Base-by-base conservation (phyloP, 1,140 invertebrate genomes). In the Trichogramma pretiosum region DNA sequence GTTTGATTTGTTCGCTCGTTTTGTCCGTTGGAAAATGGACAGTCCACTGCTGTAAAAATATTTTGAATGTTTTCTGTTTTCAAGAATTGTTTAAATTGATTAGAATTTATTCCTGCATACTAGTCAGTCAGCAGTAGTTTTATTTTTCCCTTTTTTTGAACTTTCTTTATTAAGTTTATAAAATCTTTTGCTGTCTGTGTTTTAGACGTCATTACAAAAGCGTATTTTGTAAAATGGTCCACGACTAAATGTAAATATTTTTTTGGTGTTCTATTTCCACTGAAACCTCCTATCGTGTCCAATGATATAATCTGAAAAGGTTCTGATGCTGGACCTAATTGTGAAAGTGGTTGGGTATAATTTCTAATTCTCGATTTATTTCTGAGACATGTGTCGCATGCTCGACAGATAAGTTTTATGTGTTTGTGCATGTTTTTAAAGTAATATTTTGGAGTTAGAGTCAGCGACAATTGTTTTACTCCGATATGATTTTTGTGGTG, bases 1-100 rank as follows among this genome's bases (percentile, higher is more conserved):
- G 55, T 51, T 19, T 56, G 52, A 32, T 50, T 54, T 17, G 46
- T 48, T 14, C 50, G 16, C 32, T 52, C 50, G 22, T 53, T 49
- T 35, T 23, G 17, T 21, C 51, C 46, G 24, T 53, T 49, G 28
- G 46, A 48, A 42, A 51, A 40, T 9, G 18, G 28, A 41, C 35
- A 40, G 24, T 51, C 33, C 32, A 30, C 30, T 28, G 26, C 26
- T 28, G 26, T 28, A 28, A 28, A 28, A 28, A 28, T 13, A 8
- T 8, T 8, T 28, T 7, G 7, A 8, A 28, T 28, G 7, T 28
- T 28, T 13, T 28, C 7, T 28, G 7, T 28, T 8, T 28, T 28
- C 13, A 28, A 28, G 13, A 8, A 28, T 28, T 28, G 26, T 13
- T 28, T 28, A 28, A 28, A 28, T 13, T 28, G 26, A 13, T 7